Conservation (phyloP, 2,113 vertebrate genomes). For the Porphyrio hochstetteri region DNA sequence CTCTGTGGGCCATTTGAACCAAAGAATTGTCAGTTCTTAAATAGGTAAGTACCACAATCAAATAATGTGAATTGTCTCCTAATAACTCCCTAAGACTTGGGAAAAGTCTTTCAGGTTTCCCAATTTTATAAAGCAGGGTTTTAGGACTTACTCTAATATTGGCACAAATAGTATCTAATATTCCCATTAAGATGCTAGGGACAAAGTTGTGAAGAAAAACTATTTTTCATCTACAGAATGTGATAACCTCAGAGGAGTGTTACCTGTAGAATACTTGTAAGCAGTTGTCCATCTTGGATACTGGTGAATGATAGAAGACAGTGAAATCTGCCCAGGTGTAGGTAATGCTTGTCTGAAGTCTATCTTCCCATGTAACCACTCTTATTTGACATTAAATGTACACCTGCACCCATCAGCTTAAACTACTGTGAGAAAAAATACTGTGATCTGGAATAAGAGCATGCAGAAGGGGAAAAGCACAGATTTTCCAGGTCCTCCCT, state of each 20-base stretch:
- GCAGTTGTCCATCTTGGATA: neutral
- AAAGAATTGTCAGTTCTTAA: neutral
- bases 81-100: neutral
- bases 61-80: neutral
- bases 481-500: neutral
- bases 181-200: neutral
- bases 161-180: neutral
- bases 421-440: neutral
- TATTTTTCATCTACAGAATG: neutral
- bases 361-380: neutral
- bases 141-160: neutral
- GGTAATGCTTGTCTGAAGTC: neutral
- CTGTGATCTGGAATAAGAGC: neutral
- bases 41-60: neutral
- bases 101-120: neutral
- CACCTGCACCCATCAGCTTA: neutral
- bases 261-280: neutral
- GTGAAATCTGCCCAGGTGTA: neutral
- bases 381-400: neutral
- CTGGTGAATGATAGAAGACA: neutral
- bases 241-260: neutral
- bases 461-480: neutral
- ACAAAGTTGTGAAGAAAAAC: neutral
- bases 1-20: neutral
- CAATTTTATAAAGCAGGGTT: neutral